Percentiles rank a stretch among this genome's conserved stretches.
Evolutionary conservation across 1,140 invertebrate genomes (phyloP).

Genomic region (Polyergus mexicanus): DNA sequence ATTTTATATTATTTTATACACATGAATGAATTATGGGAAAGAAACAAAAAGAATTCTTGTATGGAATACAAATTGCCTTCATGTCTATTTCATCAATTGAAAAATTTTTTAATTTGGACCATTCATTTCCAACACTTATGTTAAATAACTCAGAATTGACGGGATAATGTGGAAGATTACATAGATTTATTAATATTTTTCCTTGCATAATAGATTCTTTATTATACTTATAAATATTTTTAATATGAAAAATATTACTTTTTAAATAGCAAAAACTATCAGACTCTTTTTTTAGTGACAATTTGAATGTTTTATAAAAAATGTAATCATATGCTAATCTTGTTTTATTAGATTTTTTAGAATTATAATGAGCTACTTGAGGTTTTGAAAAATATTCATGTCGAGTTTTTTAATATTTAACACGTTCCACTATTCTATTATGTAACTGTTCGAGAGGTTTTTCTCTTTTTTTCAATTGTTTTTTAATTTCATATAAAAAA

Average conservation of each 20-base stretch:
- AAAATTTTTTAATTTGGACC: too few relatives aligned
- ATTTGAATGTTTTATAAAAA: background rate
- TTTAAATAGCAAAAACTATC: background rate
- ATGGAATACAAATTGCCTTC: too few relatives aligned
- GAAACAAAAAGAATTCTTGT: too few relatives aligned
- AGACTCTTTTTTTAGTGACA: background rate
- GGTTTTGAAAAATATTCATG: background rate
- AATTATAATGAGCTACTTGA: background rate
- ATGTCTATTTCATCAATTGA: too few relatives aligned
- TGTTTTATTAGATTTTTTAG: background rate
- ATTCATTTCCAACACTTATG: too few relatives aligned
- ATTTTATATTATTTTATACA: too few relatives aligned
- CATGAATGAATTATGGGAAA: too few relatives aligned
- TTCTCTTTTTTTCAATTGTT: background rate
- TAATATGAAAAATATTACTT: background rate
- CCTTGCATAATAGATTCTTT: too few relatives aligned
- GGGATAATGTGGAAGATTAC: background rate
- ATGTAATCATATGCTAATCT: background rate
- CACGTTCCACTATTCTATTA: background rate
- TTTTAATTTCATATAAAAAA: background rate
- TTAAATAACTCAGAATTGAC: too few relatives aligned
- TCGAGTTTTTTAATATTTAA: background rate
- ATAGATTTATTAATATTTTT: too few relatives aligned
- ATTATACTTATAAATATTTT: background rate
- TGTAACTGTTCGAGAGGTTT: background rate